Evolutionary conservation across 2,888 invertebrate species (phyloP), one percentile per base, ranked within the genome.

Genomic region (Cantharis lateralis): DNA sequence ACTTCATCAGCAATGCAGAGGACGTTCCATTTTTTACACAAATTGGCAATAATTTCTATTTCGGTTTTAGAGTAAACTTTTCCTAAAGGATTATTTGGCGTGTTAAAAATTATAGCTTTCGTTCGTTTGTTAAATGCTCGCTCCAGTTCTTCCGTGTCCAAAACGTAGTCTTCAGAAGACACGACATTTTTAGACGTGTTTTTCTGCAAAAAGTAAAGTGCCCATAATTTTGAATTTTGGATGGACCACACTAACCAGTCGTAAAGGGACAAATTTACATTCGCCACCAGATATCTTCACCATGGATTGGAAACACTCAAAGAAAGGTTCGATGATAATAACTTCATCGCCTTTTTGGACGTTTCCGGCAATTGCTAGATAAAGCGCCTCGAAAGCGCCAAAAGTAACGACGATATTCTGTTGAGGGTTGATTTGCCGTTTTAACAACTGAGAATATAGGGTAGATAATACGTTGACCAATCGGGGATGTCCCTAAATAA

Each of bases 221-320:
- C n/a, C n/a, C 48, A 2, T 48, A n/a, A 7, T 48, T n/a, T n/a
- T 7, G 16, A 2, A 71, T 71, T 48, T n/a, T n/a, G 5, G 13
- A 48, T 1, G 1, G 7, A 28, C 7, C 3, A 15, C 28, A 88
- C 90, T 91, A 89, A 95, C 95, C 77, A 95, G 94, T 88, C 94
- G 91, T 16, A 99, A 89, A 0, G 98, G 94, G 80, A 99, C 95
- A 86, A 95, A 98, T 79, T 92, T 94, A 0, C 97, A 94, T 15
- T 92, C 89, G 0, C 98, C 99, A 1, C 97, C 96, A 2, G 97
- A 97, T 83, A 93, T 92, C 81, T 90, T 91, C 13, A 98, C 95
- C 95, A 99, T 98, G 1, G 98, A 97, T 82, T 95, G 96, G 85
- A 99, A 99, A 86, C 98, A 99, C 88, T 99, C 99, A 86, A 98